Evolutionary conservation across 2,888 invertebrate species (phyloP), one percentile per base, ranked within the genome.

Genomic region (Aporophyla lueneburgensis): DNA sequence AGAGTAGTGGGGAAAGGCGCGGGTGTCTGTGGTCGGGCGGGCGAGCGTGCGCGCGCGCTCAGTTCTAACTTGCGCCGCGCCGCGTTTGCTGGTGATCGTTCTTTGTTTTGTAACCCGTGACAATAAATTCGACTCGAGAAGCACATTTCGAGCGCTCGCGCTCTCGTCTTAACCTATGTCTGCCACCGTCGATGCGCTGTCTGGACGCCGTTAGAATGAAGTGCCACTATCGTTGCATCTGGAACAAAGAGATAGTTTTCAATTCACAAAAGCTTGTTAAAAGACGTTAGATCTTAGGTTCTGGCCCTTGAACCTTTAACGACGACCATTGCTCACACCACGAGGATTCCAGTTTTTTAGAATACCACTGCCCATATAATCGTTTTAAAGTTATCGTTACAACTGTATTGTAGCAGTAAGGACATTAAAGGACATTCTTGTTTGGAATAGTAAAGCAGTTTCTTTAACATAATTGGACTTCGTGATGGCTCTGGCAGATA

Each of bases 221-320:
- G 96, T 98, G 98, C 97, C 97, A 97, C 97, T 98, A 98, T 97
- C 98, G 97, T 96, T 98, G 98, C 97, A 98, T 98, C 97, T 99
- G 98, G 98, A 98, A 98, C 97, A 98, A 98, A 97, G 98, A 98
- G 97, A 98, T 99, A 96, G 98, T 99, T 96, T 98, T 99, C 97
- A 98, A 98, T 97, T 98, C 98, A 95, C 98, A 99, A 95, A 99
- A 99, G 97, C 97, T 99, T 93, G 98, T 99, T 92, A 99, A 99
- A 97, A 98, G 99, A 98, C 98, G 98, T 97, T 98, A 98, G 98
- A 95, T 89, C 86, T 85, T 80, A 81, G 88, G 85, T 87, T 79
- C 85, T 89, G 83, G 59, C 86, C 88, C 68, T 91, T 91, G 93
- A 92, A 91, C 89, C 91, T 89, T 91, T 86, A 84, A 90, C 95